Percentiles rank a stretch among this genome's conserved stretches.
phyloP scores from a whole-genome alignment of 2,113 vertebrate species.

The Arizona elegans region DNA sequence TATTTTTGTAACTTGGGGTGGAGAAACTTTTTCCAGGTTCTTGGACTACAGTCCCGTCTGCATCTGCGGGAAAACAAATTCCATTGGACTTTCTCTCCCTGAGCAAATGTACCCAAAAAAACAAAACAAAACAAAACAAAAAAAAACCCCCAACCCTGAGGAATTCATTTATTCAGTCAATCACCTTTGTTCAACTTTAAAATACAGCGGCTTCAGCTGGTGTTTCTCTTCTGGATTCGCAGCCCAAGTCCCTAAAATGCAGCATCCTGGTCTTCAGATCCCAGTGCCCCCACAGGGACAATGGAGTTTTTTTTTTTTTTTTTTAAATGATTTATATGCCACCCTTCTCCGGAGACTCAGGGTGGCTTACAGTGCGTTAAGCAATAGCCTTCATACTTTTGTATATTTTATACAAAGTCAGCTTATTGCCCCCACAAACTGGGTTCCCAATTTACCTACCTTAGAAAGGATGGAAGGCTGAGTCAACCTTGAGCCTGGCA shows the following conservation, averaged over 20 bases:
- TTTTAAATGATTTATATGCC: no score
- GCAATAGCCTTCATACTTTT: no score
- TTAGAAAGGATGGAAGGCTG: no score
- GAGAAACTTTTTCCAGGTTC: not conserved
- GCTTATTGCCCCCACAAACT: no score
- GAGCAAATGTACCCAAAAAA: not conserved
- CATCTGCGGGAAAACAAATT: not conserved
- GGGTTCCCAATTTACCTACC: no score
- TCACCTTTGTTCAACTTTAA: not conserved
- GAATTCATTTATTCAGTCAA: not conserved
- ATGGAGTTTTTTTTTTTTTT: not conserved
- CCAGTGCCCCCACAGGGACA: not conserved
- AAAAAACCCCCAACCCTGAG: no score
- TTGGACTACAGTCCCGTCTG: not conserved
- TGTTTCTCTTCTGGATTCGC: not conserved
- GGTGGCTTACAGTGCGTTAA: no score
- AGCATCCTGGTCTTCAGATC: not conserved
- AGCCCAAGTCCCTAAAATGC: not conserved
- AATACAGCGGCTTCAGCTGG: not conserved
- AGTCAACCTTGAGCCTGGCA: no score
- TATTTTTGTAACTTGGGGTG: not conserved
- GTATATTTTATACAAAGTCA: no score
- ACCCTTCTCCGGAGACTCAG: no score
- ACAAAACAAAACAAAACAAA: not conserved
- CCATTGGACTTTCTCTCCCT: not conserved